phyloP scores from a whole-genome alignment of 2,888 invertebrate species.

The Andrena bicolor region DNA sequence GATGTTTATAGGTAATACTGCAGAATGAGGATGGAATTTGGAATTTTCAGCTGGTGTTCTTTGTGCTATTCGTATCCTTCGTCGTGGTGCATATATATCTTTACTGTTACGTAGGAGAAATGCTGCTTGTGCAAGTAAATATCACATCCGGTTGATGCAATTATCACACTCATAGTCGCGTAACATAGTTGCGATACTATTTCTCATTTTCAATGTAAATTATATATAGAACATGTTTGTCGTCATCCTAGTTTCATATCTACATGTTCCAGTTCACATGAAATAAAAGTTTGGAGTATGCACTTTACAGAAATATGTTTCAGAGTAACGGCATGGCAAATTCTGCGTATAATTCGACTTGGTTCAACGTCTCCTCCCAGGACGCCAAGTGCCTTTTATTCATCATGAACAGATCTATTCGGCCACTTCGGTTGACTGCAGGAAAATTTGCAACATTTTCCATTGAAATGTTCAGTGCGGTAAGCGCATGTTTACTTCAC shows the following conservation, averaged over 20 bases:
- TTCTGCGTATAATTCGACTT: conserved; percentile 69
- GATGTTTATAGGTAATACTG: conserved; percentile 27
- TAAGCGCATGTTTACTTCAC: conserved; percentile 39
- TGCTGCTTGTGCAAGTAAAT: conserved; percentile 56
- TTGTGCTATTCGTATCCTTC: conserved; percentile 50
- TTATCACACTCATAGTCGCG: background rate
- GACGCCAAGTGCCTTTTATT: conserved; percentile 66
- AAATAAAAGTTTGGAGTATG: too few species aligned
- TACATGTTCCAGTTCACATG: too few species aligned
- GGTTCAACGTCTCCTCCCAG: conserved; percentile 69
- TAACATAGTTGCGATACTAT: background rate
- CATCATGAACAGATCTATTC: conserved; percentile 63
- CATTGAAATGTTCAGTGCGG: conserved; percentile 72
- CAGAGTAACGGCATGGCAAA: conserved; percentile 70
- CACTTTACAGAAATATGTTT: conserved; percentile 6
- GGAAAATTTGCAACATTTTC: conserved; percentile 76
- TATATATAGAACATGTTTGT: background rate
- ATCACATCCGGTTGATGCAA: background rate
- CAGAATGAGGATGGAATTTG: conserved; percentile 13
- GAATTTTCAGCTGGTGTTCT: conserved; percentile 55
- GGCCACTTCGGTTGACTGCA: conserved; percentile 73
- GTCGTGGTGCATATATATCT: conserved; percentile 65
- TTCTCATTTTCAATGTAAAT: background rate
- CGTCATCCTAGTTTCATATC: background rate
- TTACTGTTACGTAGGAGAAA: conserved; percentile 75